phyloP scores from a whole-genome alignment of 2,113 vertebrate species.

The Lasiurus cinereus region DNA sequence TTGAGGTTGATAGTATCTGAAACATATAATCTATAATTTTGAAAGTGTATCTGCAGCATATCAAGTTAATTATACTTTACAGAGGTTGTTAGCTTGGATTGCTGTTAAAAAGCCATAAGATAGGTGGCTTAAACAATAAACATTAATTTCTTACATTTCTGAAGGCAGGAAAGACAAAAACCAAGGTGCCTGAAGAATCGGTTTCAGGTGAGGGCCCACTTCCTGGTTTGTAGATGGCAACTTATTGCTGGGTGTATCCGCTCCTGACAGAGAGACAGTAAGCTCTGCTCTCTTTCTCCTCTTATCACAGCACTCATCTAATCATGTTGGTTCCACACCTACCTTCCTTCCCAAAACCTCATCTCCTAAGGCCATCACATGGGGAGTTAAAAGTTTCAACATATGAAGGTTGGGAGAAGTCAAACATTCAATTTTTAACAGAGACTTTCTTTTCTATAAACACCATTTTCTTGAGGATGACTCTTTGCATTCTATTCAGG shows the following conservation, averaged over 20 bases:
- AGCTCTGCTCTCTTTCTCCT: background rate
- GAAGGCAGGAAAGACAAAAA: background rate
- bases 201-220: background rate
- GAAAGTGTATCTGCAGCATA: background rate
- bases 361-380: background rate
- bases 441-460: background rate
- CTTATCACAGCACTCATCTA: background rate
- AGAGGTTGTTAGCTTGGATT: background rate
- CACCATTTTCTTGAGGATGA: background rate
- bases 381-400: background rate
- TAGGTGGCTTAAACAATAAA: background rate
- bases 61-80: background rate
- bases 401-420: background rate
- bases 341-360: background rate
- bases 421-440: background rate
- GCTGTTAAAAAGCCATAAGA: background rate
- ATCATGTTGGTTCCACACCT: background rate
- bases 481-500: background rate
- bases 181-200: background rate
- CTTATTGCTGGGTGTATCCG: background rate
- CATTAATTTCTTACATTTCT: background rate
- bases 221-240: background rate
- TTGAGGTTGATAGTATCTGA: background rate
- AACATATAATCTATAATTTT: background rate
- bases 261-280: background rate